Conservation (phyloP, 2,113 vertebrate genomes). For the Coregonus clupeaformis region DNA sequence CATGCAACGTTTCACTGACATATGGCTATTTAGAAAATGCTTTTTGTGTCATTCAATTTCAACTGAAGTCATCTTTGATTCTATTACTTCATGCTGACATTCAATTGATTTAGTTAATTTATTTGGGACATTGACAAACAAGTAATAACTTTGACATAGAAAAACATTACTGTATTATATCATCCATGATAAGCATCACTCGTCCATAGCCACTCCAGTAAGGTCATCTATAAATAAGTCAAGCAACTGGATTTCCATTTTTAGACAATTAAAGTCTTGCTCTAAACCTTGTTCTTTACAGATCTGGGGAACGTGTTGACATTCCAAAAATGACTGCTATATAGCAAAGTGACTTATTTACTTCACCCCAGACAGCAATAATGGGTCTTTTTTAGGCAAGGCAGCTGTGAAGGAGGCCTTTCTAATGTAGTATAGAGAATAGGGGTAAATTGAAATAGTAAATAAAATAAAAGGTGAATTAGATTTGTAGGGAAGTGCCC, state of each 20-base stretch:
- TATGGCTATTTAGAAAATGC: neutral
- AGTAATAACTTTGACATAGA: neutral
- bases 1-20: neutral
- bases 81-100: neutral
- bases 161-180: too few species aligned
- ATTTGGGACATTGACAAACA: neutral
- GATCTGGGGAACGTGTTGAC: too few species aligned
- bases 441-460: too few species aligned
- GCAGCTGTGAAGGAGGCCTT: neutral
- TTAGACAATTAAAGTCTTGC: too few species aligned
- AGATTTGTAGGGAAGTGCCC: neutral
- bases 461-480: neutral
- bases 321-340: too few species aligned
- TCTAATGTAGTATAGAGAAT: neutral
- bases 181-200: too few species aligned
- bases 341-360: neutral
- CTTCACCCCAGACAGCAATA: neutral
- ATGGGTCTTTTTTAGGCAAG: too few species aligned
- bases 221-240: too few species aligned
- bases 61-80: neutral
- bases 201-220: too few species aligned
- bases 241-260: too few species aligned
- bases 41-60: too few species aligned
- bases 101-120: neutral
- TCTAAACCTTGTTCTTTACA: too few species aligned